Conservation (phyloP, 2,113 vertebrate genomes). For the Hippocampus comes region DNA sequence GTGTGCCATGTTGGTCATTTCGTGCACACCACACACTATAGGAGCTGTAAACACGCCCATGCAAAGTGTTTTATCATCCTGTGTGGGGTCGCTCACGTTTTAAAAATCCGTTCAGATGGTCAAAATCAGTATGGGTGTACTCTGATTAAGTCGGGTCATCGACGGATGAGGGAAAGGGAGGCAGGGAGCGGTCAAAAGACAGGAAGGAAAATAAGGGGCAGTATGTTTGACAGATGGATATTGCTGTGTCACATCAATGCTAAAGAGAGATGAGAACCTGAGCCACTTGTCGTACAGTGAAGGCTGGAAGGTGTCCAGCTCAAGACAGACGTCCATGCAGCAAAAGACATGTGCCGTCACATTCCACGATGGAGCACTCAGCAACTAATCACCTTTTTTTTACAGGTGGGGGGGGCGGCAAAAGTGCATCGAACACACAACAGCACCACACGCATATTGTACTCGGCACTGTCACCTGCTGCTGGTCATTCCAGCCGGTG, state of each 20-base stretch:
- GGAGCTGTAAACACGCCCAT: not conserved
- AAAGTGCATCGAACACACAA: constrained; percentile 4
- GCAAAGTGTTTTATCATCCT: not conserved
- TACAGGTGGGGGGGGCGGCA: not conserved
- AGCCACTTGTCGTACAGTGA: constrained; percentile 55
- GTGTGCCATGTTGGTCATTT: no score
- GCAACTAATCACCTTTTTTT: not conserved
- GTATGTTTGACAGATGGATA: constrained; percentile 68
- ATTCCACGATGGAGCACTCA: constrained; percentile 36
- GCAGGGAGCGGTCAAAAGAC: constrained; percentile 13
- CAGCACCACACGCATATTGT: constrained; percentile 18
- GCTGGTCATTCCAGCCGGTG: constrained; percentile 43
- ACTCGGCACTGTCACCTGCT: constrained; percentile 50
- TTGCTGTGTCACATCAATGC: constrained; percentile 62
- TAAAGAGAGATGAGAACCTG: constrained; percentile 59
- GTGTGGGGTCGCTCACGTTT: not conserved
- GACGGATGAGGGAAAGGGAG: constrained; percentile 14
- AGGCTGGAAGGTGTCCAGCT: constrained; percentile 60
- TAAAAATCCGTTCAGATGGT: not conserved
- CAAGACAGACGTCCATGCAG: constrained; percentile 55
- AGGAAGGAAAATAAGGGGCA: constrained; percentile 30
- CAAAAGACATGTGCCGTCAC: constrained; percentile 51
- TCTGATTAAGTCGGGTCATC: not conserved
- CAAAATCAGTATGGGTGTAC: not conserved
- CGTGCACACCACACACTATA: not conserved